phyloP scores from a whole-genome alignment of 92 coral and sea anemone genomes.

The Epizoanthus fatuus region DNA sequence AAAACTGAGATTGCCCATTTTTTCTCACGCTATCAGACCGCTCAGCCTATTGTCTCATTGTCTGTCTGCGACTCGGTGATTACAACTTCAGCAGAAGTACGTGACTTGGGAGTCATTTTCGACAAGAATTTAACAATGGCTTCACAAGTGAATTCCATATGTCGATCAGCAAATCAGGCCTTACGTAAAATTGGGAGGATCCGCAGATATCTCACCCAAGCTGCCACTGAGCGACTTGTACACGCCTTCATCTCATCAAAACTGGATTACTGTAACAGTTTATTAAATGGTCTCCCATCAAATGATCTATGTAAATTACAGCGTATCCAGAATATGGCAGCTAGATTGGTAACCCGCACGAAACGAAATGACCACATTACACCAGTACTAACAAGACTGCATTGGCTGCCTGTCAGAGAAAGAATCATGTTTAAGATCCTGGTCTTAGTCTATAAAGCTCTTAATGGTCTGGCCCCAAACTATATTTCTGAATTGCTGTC shows the following conservation, averaged over 20 bases:
- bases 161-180: conserved; percentile 31
- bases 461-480: background rate
- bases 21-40: conserved; percentile 22
- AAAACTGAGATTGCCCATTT: conserved; percentile 24
- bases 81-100: conserved; percentile 6
- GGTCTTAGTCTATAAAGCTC: conserved; percentile 7
- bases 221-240: conserved; percentile 17
- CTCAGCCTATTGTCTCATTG: conserved; percentile 28
- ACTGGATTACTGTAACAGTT: conserved; percentile 30
- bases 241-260: conserved; percentile 19
- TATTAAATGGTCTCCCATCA: conserved; percentile 28
- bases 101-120: conserved; percentile 40
- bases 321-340: conserved; percentile 24
- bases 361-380: conserved; percentile 17
- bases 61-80: background rate
- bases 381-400: background rate
- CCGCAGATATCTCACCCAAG: conserved; percentile 35
- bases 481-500: conserved; percentile 13
- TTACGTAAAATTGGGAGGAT: conserved; percentile 17
- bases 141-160: conserved; percentile 4
- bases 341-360: background rate
- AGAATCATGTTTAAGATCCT: conserved; percentile 18
- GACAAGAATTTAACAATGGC: conserved; percentile 44
- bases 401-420: conserved; percentile 17
- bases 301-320: conserved; percentile 27